Percentiles rank a stretch among this genome's conserved stretches.
These are phyloP conservation scores for Laticauda colubrina DNA, from an alignment of 2,113 vertebrate species.

Conservation along the genomic window DNA sequence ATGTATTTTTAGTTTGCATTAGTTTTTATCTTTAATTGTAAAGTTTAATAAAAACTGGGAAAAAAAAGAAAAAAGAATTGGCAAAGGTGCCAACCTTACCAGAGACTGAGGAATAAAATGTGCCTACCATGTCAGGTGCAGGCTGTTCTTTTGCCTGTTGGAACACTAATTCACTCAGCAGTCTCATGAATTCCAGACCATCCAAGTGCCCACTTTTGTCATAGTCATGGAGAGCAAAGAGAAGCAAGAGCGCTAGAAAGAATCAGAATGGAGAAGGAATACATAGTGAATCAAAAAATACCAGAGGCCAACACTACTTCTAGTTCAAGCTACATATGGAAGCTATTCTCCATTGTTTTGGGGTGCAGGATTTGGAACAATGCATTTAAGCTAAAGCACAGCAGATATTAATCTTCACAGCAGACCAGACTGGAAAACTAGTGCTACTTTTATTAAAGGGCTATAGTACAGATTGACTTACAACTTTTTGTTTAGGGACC, in stretches of 20 bases:
- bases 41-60: not conserved
- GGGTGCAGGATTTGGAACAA: not conserved
- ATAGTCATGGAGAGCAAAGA: constrained; percentile 81
- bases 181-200: constrained; percentile 85
- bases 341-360: not conserved
- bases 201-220: constrained; percentile 82
- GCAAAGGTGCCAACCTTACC: not conserved
- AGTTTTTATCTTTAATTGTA: not conserved
- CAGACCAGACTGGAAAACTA: not conserved
- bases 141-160: constrained; percentile 43
- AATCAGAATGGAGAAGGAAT: not conserved
- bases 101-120: fast-evolving
- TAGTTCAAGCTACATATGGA: not conserved
- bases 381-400: not conserved
- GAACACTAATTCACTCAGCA: constrained; percentile 72
- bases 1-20: not conserved
- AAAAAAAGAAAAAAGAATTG: not conserved
- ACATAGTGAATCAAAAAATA: not conserved
- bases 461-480: not conserved
- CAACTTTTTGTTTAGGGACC: not conserved
- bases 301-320: not conserved
- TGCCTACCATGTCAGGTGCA: constrained; percentile 61
- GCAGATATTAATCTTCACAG: not conserved
- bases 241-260: constrained; percentile 80
- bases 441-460: not conserved